A percentile compares a stretch with the other conserved stretches of the same genome.
Conservation (phyloP, 2,888 invertebrate genomes). For the Spialia ferax region DNA sequence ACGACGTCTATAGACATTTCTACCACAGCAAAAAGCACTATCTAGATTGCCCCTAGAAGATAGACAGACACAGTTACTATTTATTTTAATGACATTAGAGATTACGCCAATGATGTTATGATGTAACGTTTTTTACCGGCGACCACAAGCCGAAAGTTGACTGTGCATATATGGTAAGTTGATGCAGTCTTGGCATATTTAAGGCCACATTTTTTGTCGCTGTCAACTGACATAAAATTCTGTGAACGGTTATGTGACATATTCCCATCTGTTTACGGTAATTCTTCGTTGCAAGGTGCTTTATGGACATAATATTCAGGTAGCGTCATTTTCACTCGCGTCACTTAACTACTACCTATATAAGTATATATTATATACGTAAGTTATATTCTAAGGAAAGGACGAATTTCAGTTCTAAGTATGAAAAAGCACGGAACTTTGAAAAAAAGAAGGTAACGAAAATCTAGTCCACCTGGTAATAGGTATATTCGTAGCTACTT, state of each 20-base stretch:
- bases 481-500: too few relatives aligned
- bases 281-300: background rate
- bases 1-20: too few relatives aligned
- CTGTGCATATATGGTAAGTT: constrained; percentile 23
- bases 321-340: background rate
- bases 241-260: constrained; percentile 21
- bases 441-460: too few relatives aligned
- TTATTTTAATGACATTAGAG: constrained; percentile 13
- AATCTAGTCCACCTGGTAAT: too few relatives aligned
- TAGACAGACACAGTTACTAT: background rate
- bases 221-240: constrained; percentile 17
- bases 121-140: constrained; percentile 12
- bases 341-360: too few relatives aligned
- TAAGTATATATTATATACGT: too few relatives aligned
- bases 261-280: constrained; percentile 9
- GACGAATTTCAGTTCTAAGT: too few relatives aligned
- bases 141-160: constrained; percentile 28
- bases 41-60: background rate
- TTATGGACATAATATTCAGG: background rate
- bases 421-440: too few relatives aligned
- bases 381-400: too few relatives aligned
- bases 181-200: constrained; percentile 14
- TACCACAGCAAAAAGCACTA: too few relatives aligned
- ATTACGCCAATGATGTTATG: constrained; percentile 15
- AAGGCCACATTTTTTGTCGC: constrained; percentile 25